These are phyloP conservation scores for Menidia beryllina DNA, from an alignment of 2,113 vertebrate genomes.

Conservation along the genomic window DNA sequence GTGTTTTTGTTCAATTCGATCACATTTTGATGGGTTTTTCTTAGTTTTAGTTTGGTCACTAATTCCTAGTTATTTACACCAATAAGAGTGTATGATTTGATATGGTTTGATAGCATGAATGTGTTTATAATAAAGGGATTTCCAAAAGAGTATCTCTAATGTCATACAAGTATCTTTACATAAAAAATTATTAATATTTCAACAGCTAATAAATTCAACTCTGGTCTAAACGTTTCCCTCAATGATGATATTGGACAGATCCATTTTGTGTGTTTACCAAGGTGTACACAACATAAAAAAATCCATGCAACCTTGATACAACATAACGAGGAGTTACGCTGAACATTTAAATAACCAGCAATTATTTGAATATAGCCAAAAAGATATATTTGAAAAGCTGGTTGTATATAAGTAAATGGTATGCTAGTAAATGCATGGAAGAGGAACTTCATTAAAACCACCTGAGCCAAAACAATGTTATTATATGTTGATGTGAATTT, in stretches of 20 bases:
- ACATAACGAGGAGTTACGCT: background rate
- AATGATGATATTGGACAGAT: constrained; percentile 3
- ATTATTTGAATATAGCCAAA: constrained; percentile 1
- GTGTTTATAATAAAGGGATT: background rate
- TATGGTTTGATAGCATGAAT: background rate
- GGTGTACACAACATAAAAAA: constrained; percentile 10
- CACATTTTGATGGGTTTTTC: background rate
- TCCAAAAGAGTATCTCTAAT: constrained; percentile 34
- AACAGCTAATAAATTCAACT: constrained; percentile 18
- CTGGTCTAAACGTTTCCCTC: constrained; percentile 33
- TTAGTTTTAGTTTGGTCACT: background rate
- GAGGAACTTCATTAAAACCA: too few species aligned
- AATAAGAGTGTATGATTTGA: background rate
- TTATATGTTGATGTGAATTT: background rate
- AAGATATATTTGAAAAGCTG: background rate
- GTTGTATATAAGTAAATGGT: too few species aligned
- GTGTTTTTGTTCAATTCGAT: constrained; percentile 9
- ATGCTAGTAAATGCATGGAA: background rate
- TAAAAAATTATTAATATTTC: constrained; percentile 24
- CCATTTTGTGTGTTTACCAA: background rate
- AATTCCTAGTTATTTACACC: background rate
- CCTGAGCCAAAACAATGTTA: too few species aligned
- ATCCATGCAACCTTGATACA: background rate
- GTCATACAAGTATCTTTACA: constrained; percentile 42
- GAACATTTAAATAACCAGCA: background rate